Evolutionary conservation across 2,113 vertebrate genomes (phyloP).

Genomic region (Malurus elegans): DNA sequence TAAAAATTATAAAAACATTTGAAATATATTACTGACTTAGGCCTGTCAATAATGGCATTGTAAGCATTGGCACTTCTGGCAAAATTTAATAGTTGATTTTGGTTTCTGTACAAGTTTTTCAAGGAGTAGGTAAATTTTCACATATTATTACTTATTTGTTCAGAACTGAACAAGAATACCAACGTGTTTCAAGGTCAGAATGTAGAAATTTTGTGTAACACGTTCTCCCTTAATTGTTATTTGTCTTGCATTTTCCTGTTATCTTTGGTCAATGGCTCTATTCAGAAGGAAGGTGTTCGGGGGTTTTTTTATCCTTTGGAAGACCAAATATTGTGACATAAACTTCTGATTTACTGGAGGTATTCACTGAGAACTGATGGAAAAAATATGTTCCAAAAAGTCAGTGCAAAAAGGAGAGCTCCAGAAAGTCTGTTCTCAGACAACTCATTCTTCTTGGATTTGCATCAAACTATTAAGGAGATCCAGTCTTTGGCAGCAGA

Average conservation of each 20-base stretch:
- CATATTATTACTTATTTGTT: neutral
- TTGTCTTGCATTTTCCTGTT: neutral
- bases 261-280: neutral
- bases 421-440: neutral
- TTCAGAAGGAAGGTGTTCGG: neutral
- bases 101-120: neutral
- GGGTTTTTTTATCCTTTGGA: neutral
- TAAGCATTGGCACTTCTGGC: neutral
- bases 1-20: neutral
- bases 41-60: neutral
- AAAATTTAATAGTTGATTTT: neutral
- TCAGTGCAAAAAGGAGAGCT: neutral
- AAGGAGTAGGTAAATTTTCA: neutral
- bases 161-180: neutral
- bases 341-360: neutral
- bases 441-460: conserved; percentile 28
- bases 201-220: neutral
- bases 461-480: conserved; percentile 66
- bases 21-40: neutral
- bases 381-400: neutral
- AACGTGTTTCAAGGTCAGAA: neutral
- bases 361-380: neutral
- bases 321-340: neutral
- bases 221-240: neutral
- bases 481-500: conserved; percentile 69